Evolutionary conservation across 35 echinoderm and acorn worm genomes (phyloP), one percentile per base, ranked within the genome.

Genomic region (Ophioderma brevispina): DNA sequence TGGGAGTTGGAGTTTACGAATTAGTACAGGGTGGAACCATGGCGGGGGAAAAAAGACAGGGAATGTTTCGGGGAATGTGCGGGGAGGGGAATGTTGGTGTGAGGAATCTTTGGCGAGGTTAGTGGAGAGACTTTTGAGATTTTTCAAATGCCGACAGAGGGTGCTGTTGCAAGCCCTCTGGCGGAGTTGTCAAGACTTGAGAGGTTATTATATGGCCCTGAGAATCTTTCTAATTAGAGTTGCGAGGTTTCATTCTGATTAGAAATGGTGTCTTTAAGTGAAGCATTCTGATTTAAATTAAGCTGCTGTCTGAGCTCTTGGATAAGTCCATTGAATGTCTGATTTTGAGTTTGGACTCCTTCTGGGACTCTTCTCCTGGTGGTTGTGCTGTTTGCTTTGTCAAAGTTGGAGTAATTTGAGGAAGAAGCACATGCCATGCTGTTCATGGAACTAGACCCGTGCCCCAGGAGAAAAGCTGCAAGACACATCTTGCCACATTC

Each of bases 391-490:
- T 89, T 37, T 94, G 87, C 55, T 99, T 99, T 0, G 87, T 93
- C 25, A 99, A 55, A 35, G 79, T 85, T 8, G 94, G 84, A 84
- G 95, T 95, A 59, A 99, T 95, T 77, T 99, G 95, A 0, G 95
- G 82, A 55, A 91, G 97, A 99, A 32, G 97, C 97, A 75, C 97
- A 99, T 13, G 97, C 97, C 97, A 99, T 99, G 64, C 93, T 94
- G 89, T 99, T 94, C 36, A 95, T 93, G 21, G 95, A 93, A 17
- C 95, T 49, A 76, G 93, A 93, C 59, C 95, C 97, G 49, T 99
- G 97, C 97, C 93, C 95, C 79, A 99, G 64, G n/a, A n/a, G n/a
- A 77, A 99, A 99, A 15, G 97, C 93, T 25, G 93, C 97, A 82
- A 99, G 95, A 15, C 95, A 93, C 36, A 90, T 89, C 38, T 94